Evolutionary conservation across 1,140 invertebrate species (phyloP), one percentile per base, ranked within the genome.

Genomic region (Drosophila dunni): DNA sequence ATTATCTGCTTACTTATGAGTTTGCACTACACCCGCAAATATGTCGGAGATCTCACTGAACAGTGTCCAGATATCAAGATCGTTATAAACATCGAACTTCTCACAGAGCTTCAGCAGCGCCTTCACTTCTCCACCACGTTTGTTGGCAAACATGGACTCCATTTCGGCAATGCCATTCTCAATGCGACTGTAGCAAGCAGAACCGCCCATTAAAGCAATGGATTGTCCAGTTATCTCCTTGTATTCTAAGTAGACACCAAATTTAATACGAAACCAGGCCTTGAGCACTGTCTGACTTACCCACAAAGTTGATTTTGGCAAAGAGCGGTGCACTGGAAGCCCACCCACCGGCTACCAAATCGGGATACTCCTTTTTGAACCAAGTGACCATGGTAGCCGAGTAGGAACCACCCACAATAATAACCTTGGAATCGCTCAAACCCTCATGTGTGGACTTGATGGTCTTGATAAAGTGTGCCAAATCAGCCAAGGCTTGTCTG

Each of bases 341-440:
- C 54, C 97, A 93, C 13, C 96, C 95, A 2, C 95, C 95, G 86
- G 95, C 91, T 1, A 97, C 94, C 3, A 97, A 92, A 81, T 97
- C 94, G 10, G 97, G 97, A 88, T 97, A 97, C 58, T 96, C 94
- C 5, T 95, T 86, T 82, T 95, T 93, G 76, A 95, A 94, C 96
- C 96, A 97, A 6, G 95, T 95, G 13, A 96, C 95, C 92, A 97
- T 94, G 13, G 94, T 95, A 65, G 96, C 97, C 24, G 96, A 94
- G 91, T 97, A 97, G 11, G 96, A 97, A 36, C 96, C 96, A 50
- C 97, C 97, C 75, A 97, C 95, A 11, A 96, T 94, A 53, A 97
- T 94, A 57, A 95, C 91, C 38, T 90, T 89, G 1, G 91, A 88
- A 6, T 92, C 51, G 3, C 66, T 53, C 20, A 94, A 66, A 3